These are phyloP conservation scores for Oryzias woworae DNA, from an alignment of 2,113 vertebrate species.

Conservation along the genomic window DNA sequence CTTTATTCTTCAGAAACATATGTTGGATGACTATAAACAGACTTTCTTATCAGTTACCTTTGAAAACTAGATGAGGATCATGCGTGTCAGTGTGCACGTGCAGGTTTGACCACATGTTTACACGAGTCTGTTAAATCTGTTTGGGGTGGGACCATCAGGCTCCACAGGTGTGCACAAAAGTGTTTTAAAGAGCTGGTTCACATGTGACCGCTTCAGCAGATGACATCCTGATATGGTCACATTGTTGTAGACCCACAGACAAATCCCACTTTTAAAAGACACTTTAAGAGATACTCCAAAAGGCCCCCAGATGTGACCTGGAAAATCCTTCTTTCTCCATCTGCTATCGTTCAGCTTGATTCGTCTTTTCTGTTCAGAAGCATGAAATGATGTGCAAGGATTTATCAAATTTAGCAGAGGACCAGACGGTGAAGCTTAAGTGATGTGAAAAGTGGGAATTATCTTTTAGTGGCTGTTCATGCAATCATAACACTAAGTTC, in stretches of 20 bases:
- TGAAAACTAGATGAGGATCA: constrained; percentile 31
- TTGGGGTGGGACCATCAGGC: constrained; percentile 17
- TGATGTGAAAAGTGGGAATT: constrained; percentile 56
- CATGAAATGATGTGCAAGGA: constrained; percentile 68
- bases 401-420: constrained; percentile 52
- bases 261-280: constrained; percentile 77
- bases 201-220: constrained; percentile 50
- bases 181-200: constrained; percentile 39
- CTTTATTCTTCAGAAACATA: constrained; percentile 31
- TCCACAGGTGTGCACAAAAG: constrained; percentile 53
- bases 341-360: constrained; percentile 70
- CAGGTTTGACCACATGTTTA: constrained; percentile 40
- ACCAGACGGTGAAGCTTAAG: constrained; percentile 58
- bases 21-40: constrained; percentile 51
- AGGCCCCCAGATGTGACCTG: constrained; percentile 72
- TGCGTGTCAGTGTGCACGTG: constrained; percentile 20
- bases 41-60: constrained; percentile 45
- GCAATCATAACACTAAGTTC: constrained; percentile 24
- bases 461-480: constrained; percentile 52
- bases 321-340: constrained; percentile 74
- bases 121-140: constrained; percentile 45
- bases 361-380: constrained; percentile 55
- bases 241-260: constrained; percentile 49
- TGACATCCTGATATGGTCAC: constrained; percentile 55
- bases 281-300: constrained; percentile 70